These are phyloP conservation scores for Micromesistius poutassou DNA, from an alignment of 2,797 vertebrate species.

Conservation along the genomic window DNA sequence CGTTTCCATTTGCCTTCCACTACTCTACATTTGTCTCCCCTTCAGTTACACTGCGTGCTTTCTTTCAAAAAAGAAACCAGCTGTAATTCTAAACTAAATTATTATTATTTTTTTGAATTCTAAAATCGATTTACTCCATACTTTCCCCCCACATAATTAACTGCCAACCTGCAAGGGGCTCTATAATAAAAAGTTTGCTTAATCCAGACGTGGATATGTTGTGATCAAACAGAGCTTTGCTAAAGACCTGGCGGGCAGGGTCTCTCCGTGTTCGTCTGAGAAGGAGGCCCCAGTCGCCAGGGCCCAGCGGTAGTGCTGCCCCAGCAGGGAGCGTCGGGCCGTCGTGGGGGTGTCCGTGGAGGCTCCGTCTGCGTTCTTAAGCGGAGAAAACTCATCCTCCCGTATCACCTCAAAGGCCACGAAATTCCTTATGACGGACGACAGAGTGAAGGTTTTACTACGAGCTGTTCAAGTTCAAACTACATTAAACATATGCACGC, in stretches of 20 bases:
- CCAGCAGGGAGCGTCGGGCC: slow-evolving; percentile 76
- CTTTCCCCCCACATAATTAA: neutral
- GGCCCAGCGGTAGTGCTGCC: slow-evolving; percentile 87
- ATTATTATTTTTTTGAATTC: neutral
- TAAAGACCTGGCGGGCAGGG: slow-evolving; percentile 65
- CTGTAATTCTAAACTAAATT: neutral
- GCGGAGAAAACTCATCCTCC: slow-evolving; percentile 90
- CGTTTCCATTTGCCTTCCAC: neutral
- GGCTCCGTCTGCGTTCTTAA: slow-evolving; percentile 84
- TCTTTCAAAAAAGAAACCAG: neutral
- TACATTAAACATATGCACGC: too few relatives aligned
- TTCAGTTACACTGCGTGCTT: neutral
- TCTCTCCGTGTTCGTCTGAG: slow-evolving; percentile 64
- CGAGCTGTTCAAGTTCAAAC: neutral
- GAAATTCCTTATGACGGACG: slow-evolving; percentile 77
- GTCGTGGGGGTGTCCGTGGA: slow-evolving; percentile 79
- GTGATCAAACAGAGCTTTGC: neutral
- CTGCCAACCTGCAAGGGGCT: neutral
- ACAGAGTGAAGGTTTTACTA: neutral
- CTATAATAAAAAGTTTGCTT: neutral
- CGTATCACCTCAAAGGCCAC: slow-evolving; percentile 88
- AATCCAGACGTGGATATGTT: neutral
- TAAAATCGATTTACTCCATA: neutral
- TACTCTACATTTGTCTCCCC: neutral
- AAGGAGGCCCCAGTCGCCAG: slow-evolving; percentile 77